These are phyloP conservation scores for Botrylloides violaceus DNA, from an alignment of 23 tunicate species.

Conservation along the genomic window DNA sequence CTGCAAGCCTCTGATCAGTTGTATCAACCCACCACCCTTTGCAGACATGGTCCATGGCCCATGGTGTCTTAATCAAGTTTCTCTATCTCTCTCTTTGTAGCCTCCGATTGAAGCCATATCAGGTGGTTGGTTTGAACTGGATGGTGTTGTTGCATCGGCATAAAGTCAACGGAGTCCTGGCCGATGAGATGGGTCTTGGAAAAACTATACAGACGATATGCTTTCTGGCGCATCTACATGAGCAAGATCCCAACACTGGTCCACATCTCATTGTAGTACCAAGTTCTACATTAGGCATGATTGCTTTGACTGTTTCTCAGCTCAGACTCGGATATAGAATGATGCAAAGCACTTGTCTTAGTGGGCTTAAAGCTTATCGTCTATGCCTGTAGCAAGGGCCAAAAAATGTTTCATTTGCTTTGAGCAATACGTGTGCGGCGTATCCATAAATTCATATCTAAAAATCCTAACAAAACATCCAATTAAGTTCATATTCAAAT, in stretches of 20 bases:
- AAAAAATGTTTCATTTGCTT: too few species aligned
- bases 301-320: not conserved
- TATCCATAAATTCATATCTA: too few species aligned
- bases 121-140: slow-evolving; percentile 96
- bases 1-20: too few species aligned
- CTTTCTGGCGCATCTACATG: slow-evolving; percentile 59
- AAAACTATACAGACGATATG: slow-evolving; percentile 96
- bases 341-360: not conserved
- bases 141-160: slow-evolving; percentile 65
- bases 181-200: slow-evolving; percentile 99
- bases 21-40: too few species aligned
- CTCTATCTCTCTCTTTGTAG: not conserved
- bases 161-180: slow-evolving; percentile 81
- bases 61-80: too few species aligned
- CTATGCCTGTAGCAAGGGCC: too few species aligned
- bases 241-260: slow-evolving; percentile 25
- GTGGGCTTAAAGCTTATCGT: too few species aligned
- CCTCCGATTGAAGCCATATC: slow-evolving; percentile 67
- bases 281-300: slow-evolving; percentile 54
- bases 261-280: slow-evolving; percentile 93
- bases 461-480: too few species aligned
- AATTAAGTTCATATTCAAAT: too few species aligned
- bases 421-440: too few species aligned
- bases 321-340: not conserved
- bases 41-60: too few species aligned